Conservation (phyloP, 1,140 invertebrate genomes). For the Zophobas morio region DNA sequence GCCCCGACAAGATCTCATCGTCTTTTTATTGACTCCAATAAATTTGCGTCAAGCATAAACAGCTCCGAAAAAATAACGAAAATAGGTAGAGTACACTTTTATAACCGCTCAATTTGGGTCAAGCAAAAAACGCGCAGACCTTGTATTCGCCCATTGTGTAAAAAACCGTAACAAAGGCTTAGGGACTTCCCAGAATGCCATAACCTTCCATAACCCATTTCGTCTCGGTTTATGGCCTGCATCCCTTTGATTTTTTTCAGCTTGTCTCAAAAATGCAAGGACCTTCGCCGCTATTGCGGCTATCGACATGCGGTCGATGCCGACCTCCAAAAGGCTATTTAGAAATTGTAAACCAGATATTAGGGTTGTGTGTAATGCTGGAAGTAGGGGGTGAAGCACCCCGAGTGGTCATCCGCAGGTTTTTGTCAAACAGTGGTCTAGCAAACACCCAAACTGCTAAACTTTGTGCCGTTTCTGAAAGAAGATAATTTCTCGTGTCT, state of each 20-base stretch:
- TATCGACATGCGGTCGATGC: constrained; percentile 55
- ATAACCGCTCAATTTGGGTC: constrained; percentile 13
- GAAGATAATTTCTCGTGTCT: too few relatives aligned
- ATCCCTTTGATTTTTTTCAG: constrained; percentile 53
- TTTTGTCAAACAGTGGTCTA: constrained; percentile 35
- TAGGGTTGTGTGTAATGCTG: constrained; percentile 63
- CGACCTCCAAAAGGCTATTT: constrained; percentile 56
- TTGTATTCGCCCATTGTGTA: constrained; percentile 46
- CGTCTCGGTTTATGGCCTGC: constrained; percentile 51
- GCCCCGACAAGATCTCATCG: too few relatives aligned
- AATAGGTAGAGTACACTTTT: neutral
- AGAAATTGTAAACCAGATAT: constrained; percentile 59
- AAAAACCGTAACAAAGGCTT: constrained; percentile 40
- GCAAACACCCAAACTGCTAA: constrained; percentile 21
- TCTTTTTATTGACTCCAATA: neutral
- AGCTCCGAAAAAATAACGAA: neutral
- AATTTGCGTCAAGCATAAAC: neutral
- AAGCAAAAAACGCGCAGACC: constrained; percentile 20
- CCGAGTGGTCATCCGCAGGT: constrained; percentile 32
- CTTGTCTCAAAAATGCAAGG: constrained; percentile 32
- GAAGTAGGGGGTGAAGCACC: constrained; percentile 51
- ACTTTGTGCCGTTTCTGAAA: neutral
- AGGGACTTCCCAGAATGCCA: constrained; percentile 26
- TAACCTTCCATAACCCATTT: constrained; percentile 47
- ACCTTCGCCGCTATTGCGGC: constrained; percentile 47